phyloP scores from a whole-genome alignment of 2,113 vertebrate species.

The Urocitellus parryii region DNA sequence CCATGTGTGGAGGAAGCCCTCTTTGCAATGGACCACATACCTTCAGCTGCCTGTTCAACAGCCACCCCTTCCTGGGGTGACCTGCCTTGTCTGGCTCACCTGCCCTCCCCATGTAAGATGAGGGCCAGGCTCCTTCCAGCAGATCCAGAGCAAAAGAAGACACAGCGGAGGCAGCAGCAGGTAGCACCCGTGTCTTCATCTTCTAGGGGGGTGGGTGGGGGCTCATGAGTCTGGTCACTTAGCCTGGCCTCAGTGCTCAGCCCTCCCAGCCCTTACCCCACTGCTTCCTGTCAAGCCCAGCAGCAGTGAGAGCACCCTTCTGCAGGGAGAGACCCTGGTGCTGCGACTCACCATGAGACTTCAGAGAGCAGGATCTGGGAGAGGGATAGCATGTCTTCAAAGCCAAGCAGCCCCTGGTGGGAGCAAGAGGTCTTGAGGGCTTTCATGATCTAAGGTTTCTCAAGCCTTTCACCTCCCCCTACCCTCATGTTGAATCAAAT shows the following conservation, averaged over 20 bases:
- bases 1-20: accelerated
- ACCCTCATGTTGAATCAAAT: neutral
- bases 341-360: neutral
- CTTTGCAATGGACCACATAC: neutral
- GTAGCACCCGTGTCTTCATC: neutral
- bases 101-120: slow-evolving; percentile 87
- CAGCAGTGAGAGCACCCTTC: neutral
- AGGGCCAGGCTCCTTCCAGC: slow-evolving; percentile 85
- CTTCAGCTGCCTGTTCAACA: slow-evolving; percentile 48
- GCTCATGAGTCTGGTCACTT: neutral
- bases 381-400: neutral
- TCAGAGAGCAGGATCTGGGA: neutral
- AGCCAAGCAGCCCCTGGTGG: neutral
- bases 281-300: neutral
- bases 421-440: neutral
- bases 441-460: neutral
- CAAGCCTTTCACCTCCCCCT: neutral
- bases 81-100: slow-evolving; percentile 88
- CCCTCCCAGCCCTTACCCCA: neutral
- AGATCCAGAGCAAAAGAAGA: slow-evolving; percentile 84
- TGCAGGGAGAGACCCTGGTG: neutral
- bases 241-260: neutral
- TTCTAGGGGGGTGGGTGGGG: neutral
- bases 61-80: slow-evolving; percentile 88
- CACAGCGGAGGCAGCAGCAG: slow-evolving; percentile 82